A percentile compares a stretch with the other conserved stretches of the same genome.
phyloP scores from a whole-genome alignment of 2,888 invertebrate genomes.

The Antitype chi region DNA sequence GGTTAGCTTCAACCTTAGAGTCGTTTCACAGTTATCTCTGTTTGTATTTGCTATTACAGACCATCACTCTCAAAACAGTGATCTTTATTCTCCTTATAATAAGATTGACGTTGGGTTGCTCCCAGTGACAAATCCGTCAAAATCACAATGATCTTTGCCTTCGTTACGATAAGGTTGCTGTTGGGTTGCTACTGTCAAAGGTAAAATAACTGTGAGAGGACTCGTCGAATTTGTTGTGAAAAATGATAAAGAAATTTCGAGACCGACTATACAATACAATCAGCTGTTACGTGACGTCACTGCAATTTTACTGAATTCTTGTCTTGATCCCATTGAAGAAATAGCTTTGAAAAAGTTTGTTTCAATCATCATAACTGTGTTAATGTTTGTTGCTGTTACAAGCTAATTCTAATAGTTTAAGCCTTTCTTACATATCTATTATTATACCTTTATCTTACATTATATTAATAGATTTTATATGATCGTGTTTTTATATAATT shows the following conservation, averaged over 20 bases:
- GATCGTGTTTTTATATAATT: conserved; percentile 63
- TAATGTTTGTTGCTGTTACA: conserved; percentile 59
- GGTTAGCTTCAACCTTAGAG: background rate
- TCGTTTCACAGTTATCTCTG: too few relatives aligned
- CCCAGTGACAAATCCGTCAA: too few relatives aligned
- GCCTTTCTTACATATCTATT: conserved; percentile 66
- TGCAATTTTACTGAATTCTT: conserved; percentile 17
- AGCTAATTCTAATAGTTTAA: conserved; percentile 61
- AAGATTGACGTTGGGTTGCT: too few relatives aligned
- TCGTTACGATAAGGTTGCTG: too few relatives aligned
- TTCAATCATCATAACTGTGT: conserved; percentile 49
- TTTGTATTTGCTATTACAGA: too few relatives aligned
- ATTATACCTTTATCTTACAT: conserved; percentile 58
- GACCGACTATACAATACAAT: background rate
- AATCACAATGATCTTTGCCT: too few relatives aligned
- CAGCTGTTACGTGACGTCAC: background rate
- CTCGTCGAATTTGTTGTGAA: background rate
- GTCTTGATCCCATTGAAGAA: conserved; percentile 6
- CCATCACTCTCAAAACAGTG: too few relatives aligned
- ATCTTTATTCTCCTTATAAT: too few relatives aligned
- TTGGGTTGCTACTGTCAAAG: too few relatives aligned
- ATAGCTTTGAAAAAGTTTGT: conserved; percentile 27
- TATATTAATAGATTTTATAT: conserved; percentile 64
- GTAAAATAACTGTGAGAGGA: too few relatives aligned
- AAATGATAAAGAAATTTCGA: background rate